phyloP scores from a whole-genome alignment of 1,140 invertebrate genomes.

The Pseudomyrmex flavicornis region DNA sequence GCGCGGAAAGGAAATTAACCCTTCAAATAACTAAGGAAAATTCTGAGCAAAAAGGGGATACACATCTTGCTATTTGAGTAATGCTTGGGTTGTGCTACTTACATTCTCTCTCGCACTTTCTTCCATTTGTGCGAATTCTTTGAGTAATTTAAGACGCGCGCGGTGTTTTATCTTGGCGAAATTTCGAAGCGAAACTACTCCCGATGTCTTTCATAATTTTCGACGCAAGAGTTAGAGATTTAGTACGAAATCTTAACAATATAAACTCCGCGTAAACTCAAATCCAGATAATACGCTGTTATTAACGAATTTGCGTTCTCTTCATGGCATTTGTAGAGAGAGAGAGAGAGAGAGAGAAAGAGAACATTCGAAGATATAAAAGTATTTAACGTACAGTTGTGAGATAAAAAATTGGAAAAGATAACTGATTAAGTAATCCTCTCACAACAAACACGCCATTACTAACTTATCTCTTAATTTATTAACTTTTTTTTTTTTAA shows the following conservation, averaged over 20 bases:
- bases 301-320: background rate
- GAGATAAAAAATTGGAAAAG: background rate
- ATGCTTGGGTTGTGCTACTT: background rate
- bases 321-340: no score
- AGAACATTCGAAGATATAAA: background rate
- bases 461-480: slow-evolving; percentile 3
- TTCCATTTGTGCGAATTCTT: slow-evolving; percentile 21
- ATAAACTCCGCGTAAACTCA: background rate
- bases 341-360: background rate
- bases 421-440: background rate
- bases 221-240: background rate
- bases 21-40: background rate
- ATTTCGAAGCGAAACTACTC: background rate
- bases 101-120: background rate
- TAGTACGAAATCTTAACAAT: background rate
- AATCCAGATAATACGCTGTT: background rate
- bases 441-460: background rate
- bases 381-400: background rate
- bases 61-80: slow-evolving; percentile 27
- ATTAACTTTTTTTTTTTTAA: background rate
- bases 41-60: background rate
- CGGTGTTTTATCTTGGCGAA: background rate
- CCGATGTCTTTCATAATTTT: background rate
- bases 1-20: slow-evolving; percentile 5
- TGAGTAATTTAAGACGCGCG: slow-evolving; percentile 34